Evolutionary conservation across 1,140 invertebrate genomes (phyloP).

Genomic region (Neuroterus valhalla): DNA sequence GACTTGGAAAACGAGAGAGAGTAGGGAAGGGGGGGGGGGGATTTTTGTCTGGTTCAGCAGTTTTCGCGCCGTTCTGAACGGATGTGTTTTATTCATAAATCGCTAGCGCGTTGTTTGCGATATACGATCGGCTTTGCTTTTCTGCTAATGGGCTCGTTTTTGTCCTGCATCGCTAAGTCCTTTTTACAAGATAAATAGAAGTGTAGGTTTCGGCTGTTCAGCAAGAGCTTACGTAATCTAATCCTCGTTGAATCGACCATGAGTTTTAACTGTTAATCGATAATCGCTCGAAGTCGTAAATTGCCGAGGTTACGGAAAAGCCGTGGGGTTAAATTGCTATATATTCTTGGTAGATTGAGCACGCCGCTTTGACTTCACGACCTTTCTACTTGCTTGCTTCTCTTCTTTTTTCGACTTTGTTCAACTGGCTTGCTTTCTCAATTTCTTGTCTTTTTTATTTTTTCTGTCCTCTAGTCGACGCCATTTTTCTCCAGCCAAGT

Average conservation of each 20-base stretch:
- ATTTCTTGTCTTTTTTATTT: not conserved
- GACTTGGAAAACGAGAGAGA: no score
- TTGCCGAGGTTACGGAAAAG: conserved; percentile 28
- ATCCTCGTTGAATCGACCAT: conserved; percentile 16
- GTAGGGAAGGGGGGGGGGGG: no score
- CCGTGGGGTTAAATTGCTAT: conserved; percentile 27
- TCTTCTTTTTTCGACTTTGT: not conserved
- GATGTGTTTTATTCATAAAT: not conserved
- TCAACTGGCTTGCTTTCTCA: conserved; percentile 25
- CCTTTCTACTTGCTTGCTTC: conserved; percentile 18
- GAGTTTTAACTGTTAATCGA: conserved; percentile 25
- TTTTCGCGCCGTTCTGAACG: not conserved
- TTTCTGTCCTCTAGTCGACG: not conserved
- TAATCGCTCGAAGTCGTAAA: conserved; percentile 24
- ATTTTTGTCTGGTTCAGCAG: not conserved
- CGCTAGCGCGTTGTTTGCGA: not conserved
- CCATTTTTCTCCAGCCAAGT: not conserved
- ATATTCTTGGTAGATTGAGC: conserved; percentile 20
- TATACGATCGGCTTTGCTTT: not conserved
- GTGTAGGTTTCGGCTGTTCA: not conserved
- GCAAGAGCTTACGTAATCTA: conserved; percentile 23
- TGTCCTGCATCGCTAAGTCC: not conserved
- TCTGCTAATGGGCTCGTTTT: conserved; percentile 7
- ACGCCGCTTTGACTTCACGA: conserved; percentile 15
- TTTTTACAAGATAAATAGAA: not conserved